Conservation (phyloP, 2,888 invertebrate genomes). For the Aleiodes testaceus region DNA sequence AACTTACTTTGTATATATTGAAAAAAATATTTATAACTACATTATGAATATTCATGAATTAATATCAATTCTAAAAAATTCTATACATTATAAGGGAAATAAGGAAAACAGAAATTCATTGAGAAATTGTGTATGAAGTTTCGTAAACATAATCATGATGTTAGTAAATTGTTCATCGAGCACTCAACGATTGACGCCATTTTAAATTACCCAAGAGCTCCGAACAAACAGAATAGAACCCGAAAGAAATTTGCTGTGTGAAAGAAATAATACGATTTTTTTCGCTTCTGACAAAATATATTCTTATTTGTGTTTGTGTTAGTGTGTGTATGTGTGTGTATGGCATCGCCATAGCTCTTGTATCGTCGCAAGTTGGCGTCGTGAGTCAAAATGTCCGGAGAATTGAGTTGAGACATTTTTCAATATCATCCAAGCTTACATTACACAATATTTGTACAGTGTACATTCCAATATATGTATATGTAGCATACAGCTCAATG, state of each 20-base stretch:
- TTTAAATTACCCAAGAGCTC: slow-evolving; percentile 6
- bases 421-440: background rate
- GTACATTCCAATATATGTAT: too few species aligned
- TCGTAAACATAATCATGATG: background rate
- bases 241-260: background rate
- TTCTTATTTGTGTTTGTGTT: background rate
- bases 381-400: slow-evolving; percentile 66
- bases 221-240: background rate
- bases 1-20: background rate
- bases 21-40: background rate
- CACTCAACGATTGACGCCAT: slow-evolving; percentile 16
- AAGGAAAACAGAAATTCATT: background rate
- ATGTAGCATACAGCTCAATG: too few species aligned
- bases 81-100: background rate
- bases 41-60: background rate
- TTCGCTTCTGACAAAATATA: slow-evolving; percentile 12
- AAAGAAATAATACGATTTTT: background rate
- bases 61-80: too few species aligned
- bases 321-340: slow-evolving; percentile 7
- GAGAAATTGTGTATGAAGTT: background rate
- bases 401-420: slow-evolving; percentile 57
- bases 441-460: too few species aligned
- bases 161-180: background rate
- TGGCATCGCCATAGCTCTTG: slow-evolving; percentile 51
- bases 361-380: slow-evolving; percentile 67